Evolutionary conservation across 2,888 invertebrate genomes (phyloP), one percentile per base, ranked within the genome.

Genomic region (Sinohyriopsis cumingii): DNA sequence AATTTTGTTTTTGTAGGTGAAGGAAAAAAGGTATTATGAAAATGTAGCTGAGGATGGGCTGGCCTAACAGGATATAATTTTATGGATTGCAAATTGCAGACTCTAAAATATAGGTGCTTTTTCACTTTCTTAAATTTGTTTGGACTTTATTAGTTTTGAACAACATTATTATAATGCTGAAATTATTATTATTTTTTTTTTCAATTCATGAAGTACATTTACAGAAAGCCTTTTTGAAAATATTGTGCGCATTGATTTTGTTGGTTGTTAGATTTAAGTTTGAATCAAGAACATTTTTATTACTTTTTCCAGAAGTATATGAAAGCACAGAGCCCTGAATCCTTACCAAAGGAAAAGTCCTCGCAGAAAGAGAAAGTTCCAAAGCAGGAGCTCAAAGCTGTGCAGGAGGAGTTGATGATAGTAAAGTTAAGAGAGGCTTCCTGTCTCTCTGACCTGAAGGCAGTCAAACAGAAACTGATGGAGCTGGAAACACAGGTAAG

Each of bases 331-430:
- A 68, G 54, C 5, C 25, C 55, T 20, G 65, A 68, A 22, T 15
- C 45, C 3, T 45, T 45, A 45, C 81, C 96, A 0, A 96, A 96
- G 90, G 96, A 96, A 86, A 91, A 96, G 69, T 91, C 96, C n/a
- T 95, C 94, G 71, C 95, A 96, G 94, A 95, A 95, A 76, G 95
- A 94, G 70, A 45, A 45, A 45, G 45, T 45, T 12, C 65, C 75
- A 20, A 85, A 85, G 67, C 71, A 78, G 7, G 84, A 85, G 65
- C 67, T 86, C 33, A 86, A 89, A 66, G 88, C 95, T 81, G 91
- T 97, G 53, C 98, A 98, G 86, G 98, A 98, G 87, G 98, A 99
- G 84, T 92, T 99, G 19, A 97, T 99, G 96, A 94, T 96, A 0
- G 95, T 96, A 20, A 93, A 95, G 84, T 94, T 99, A 79, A 92